A percentile compares a stretch with the other conserved stretches of the same genome.
Conservation (phyloP, 1,140 invertebrate genomes). For the Drosophila rhopaloa region DNA sequence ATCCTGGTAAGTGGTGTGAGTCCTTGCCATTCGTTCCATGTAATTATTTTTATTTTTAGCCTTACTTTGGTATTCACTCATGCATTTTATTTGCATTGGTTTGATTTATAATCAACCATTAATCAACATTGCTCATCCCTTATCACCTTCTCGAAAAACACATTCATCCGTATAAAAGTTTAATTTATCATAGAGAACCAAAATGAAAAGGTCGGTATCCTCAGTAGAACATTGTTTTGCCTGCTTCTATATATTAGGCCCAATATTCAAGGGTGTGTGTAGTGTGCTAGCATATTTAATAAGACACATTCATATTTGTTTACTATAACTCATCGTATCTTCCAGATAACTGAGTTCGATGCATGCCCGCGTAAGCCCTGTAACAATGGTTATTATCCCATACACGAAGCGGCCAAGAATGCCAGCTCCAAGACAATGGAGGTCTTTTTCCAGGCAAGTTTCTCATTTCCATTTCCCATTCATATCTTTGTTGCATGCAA, state of each 20-base stretch:
- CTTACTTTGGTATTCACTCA: slow-evolving; percentile 28
- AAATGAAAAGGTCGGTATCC: slow-evolving; percentile 62
- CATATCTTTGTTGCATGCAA: slow-evolving; percentile 16
- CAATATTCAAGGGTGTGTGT: background rate
- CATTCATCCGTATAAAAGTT: slow-evolving; percentile 24
- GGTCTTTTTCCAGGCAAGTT: slow-evolving; percentile 87
- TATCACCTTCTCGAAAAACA: slow-evolving; percentile 3
- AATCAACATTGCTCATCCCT: slow-evolving; percentile 49
- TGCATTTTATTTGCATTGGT: slow-evolving; percentile 58
- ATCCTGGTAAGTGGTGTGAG: slow-evolving; percentile 88
- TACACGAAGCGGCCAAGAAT: slow-evolving; percentile 94
- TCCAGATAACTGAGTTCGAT: slow-evolving; percentile 90
- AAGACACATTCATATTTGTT: slow-evolving; percentile 23
- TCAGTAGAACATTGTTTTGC: slow-evolving; percentile 39
- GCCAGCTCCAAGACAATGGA: slow-evolving; percentile 93
- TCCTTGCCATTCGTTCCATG: slow-evolving; percentile 40
- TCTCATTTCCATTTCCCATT: background rate
- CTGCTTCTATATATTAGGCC: slow-evolving; percentile 39
- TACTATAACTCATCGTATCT: slow-evolving; percentile 62
- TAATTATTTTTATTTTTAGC: slow-evolving; percentile 48
- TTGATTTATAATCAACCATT: slow-evolving; percentile 43
- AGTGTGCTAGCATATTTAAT: slow-evolving; percentile 2
- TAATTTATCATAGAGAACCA: slow-evolving; percentile 62
- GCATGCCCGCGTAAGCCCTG: slow-evolving; percentile 90
- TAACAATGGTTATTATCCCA: slow-evolving; percentile 94